Evolutionary conservation across 1,140 invertebrate species (phyloP).

Genomic region (Bursaphelenchus mucronatus): DNA sequence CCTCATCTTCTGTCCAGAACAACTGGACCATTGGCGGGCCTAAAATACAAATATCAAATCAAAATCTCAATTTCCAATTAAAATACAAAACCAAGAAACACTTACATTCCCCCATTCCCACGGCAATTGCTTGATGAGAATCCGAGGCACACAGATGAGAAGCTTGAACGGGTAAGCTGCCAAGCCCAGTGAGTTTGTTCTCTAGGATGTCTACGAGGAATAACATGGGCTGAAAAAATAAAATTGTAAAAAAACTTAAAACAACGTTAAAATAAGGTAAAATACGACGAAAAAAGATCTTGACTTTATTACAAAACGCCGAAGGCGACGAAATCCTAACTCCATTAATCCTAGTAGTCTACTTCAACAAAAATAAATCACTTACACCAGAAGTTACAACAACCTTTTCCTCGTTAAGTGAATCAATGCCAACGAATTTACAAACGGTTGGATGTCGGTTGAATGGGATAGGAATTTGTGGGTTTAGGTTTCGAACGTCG

Average conservation of each 20-base stretch:
- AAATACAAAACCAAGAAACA: background rate
- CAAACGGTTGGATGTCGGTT: slow-evolving; percentile 1
- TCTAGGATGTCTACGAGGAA: slow-evolving; percentile 10
- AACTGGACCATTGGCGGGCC: slow-evolving; percentile 8
- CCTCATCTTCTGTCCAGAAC: slow-evolving; percentile 4
- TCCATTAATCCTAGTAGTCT: background rate
- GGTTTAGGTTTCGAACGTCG: slow-evolving; percentile 9
- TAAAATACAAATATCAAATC: slow-evolving; percentile 5
- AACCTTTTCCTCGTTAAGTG: too few relatives aligned
- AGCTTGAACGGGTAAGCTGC: background rate
- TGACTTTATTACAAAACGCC: too few relatives aligned
- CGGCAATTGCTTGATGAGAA: slow-evolving; percentile 19
- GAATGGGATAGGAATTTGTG: slow-evolving; percentile 12
- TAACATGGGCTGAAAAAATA: slow-evolving; percentile 2
- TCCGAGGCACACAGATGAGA: background rate
- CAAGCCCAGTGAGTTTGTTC: slow-evolving; percentile 11
- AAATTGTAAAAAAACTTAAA: background rate
- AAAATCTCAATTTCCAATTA: too few relatives aligned
- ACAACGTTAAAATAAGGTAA: background rate
- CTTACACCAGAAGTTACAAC: too few relatives aligned
- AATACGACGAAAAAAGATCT: too few relatives aligned
- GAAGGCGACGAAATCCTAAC: background rate
- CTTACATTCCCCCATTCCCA: slow-evolving; percentile 2
- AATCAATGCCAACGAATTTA: background rate
- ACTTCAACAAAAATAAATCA: too few relatives aligned